Conservation (phyloP, 1,140 invertebrate genomes). For the Drosophila equinoxialis region DNA sequence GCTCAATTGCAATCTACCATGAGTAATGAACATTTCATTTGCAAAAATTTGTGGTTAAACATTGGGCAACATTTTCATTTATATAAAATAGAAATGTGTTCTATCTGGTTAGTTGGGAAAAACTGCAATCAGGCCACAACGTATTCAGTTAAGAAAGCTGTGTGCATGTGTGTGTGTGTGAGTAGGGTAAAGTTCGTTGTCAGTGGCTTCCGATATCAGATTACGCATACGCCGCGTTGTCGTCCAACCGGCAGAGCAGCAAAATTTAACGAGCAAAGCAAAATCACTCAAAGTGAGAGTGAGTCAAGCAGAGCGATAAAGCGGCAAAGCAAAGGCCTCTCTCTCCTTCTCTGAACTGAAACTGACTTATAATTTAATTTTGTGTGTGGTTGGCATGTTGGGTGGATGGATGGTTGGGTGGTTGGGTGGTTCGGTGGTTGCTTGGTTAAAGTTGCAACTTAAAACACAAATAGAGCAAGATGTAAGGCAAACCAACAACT, state of each 20-base stretch:
- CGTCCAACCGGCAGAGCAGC: conserved; percentile 47
- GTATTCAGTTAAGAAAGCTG: not conserved
- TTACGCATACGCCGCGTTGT: conserved; percentile 75
- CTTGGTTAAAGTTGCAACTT: conserved; percentile 39
- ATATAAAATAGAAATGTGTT: not conserved
- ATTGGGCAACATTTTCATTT: conserved; percentile 7
- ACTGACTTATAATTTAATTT: conserved; percentile 76
- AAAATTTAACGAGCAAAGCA: conserved; percentile 74
- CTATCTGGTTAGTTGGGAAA: conserved; percentile 41
- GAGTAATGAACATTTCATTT: conserved; percentile 8
- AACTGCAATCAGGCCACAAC: conserved; percentile 34
- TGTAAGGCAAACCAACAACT: conserved; percentile 50
- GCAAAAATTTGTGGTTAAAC: conserved; percentile 6
- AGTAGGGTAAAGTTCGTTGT: conserved; percentile 45
- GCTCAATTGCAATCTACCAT: not conserved
- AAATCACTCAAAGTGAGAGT: conserved; percentile 62
- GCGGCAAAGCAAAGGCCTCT: not conserved
- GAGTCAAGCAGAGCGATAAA: conserved; percentile 2
- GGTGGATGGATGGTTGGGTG: conserved; percentile 40
- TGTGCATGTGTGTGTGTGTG: conserved; percentile 25
- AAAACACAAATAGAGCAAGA: conserved; percentile 57
- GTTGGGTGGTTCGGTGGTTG: not conserved
- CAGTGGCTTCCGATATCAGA: conserved; percentile 63
- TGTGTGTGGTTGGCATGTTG: conserved; percentile 47
- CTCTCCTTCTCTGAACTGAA: not conserved